phyloP scores from a whole-genome alignment of 53 echinoderm and acorn worm genomes.

The Henricia sp. region DNA sequence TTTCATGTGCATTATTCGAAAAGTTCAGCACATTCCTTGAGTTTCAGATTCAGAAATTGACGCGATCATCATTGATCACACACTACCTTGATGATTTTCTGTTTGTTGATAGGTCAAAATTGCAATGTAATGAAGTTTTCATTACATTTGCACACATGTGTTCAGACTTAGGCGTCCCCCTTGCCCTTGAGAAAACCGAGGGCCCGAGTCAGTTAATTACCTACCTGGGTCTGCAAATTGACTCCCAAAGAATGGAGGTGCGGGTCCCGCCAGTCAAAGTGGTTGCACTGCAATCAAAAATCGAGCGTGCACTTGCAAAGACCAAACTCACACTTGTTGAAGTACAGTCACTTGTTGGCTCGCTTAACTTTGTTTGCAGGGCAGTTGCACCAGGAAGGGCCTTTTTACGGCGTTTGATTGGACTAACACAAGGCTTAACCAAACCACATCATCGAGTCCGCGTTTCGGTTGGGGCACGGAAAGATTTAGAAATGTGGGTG shows the following conservation, averaged over 20 bases:
- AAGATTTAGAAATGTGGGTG: conserved; percentile 20
- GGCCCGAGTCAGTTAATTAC: not conserved
- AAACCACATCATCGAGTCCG: conserved; percentile 13
- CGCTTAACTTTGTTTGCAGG: conserved; percentile 16
- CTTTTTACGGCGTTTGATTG: conserved; percentile 21
- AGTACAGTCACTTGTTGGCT: not conserved
- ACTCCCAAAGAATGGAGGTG: not conserved
- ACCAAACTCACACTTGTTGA: not conserved
- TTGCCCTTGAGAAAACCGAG: not conserved
- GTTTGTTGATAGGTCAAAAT: not conserved
- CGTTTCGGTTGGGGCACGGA: not conserved
- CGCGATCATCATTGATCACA: not conserved
- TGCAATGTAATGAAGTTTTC: not conserved
- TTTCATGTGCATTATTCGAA: not conserved
- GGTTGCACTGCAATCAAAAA: not conserved
- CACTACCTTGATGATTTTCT: conserved; percentile 3
- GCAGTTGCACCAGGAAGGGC: conserved; percentile 31
- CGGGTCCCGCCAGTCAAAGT: not conserved
- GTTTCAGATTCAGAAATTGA: not conserved
- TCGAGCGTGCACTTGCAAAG: not conserved
- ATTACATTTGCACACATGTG: not conserved
- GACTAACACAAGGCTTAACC: not conserved
- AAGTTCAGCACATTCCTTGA: not conserved
- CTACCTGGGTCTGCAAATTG: not conserved
- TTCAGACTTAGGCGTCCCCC: not conserved